A percentile compares a stretch with the other conserved stretches of the same genome.
Conservation (phyloP, 1,140 invertebrate species). For the Calliphora vicina region DNA sequence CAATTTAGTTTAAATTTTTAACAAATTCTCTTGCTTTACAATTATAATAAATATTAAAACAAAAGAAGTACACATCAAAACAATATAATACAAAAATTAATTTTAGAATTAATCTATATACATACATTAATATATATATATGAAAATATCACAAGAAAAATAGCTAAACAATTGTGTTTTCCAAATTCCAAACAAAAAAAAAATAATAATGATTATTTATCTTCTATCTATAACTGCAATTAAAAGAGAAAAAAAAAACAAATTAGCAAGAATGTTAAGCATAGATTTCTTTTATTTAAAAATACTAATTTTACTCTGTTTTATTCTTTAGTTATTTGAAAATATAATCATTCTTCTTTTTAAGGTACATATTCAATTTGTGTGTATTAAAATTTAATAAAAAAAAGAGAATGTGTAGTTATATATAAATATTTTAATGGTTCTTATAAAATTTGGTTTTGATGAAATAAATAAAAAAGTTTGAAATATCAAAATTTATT, state of each 20-base stretch:
- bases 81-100: neutral
- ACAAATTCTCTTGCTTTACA: conserved; percentile 10
- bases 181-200: neutral
- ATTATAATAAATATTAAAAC: neutral
- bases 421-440: neutral
- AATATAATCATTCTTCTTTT: conserved; percentile 10
- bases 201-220: neutral
- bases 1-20: conserved; percentile 13
- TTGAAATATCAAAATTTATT: conserved; percentile 3
- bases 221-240: neutral
- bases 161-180: neutral
- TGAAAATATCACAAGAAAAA: neutral
- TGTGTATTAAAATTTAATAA: neutral
- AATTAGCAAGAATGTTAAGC: neutral
- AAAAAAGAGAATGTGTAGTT: neutral
- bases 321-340: neutral
- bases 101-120: neutral
- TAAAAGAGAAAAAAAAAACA: neutral
- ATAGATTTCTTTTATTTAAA: neutral
- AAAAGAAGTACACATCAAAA: neutral
- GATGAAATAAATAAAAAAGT: conserved; percentile 17
- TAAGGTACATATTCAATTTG: neutral
- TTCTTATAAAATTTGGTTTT: conserved; percentile 11
- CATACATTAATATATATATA: neutral
- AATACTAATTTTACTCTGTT: neutral